Conservation (phyloP, 2,113 vertebrate species). For the Aplodontia rufa region DNA sequence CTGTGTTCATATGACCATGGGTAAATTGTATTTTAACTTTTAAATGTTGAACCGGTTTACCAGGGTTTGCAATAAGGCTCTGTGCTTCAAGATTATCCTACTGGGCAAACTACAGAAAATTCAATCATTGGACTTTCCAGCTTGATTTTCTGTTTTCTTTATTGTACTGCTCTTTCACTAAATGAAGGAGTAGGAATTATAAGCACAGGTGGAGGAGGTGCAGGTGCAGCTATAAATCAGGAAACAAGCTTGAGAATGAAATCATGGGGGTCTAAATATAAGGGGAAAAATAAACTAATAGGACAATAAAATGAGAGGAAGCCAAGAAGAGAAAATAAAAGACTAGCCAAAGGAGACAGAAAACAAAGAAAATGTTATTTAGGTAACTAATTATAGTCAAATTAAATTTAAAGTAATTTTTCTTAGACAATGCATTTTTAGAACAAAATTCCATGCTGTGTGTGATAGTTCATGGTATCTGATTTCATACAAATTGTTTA, state of each 20-base stretch:
- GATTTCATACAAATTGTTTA: not conserved
- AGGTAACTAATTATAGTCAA: not conserved
- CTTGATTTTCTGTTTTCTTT: not conserved
- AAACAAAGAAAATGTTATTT: not conserved
- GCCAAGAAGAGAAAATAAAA: not conserved
- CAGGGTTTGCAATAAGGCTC: not conserved
- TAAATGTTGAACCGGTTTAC: not conserved
- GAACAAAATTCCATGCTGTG: not conserved
- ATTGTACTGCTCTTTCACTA: not conserved
- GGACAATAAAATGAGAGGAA: not conserved
- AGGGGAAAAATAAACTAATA: not conserved
- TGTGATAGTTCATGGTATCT: not conserved
- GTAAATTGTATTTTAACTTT: not conserved
- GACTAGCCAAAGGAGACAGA: not conserved
- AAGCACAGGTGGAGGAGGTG: not conserved
- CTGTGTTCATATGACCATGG: not conserved
- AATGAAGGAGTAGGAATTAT: not conserved
- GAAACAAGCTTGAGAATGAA: not conserved
- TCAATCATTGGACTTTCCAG: not conserved
- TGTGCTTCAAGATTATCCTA: not conserved
- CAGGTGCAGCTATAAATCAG: not conserved
- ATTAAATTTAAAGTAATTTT: constrained; percentile 18
- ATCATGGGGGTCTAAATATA: not conserved
- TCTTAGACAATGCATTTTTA: not conserved
- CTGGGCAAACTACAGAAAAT: not conserved